phyloP scores from a whole-genome alignment of 2,888 invertebrate species.

The Drosophila atripex region DNA sequence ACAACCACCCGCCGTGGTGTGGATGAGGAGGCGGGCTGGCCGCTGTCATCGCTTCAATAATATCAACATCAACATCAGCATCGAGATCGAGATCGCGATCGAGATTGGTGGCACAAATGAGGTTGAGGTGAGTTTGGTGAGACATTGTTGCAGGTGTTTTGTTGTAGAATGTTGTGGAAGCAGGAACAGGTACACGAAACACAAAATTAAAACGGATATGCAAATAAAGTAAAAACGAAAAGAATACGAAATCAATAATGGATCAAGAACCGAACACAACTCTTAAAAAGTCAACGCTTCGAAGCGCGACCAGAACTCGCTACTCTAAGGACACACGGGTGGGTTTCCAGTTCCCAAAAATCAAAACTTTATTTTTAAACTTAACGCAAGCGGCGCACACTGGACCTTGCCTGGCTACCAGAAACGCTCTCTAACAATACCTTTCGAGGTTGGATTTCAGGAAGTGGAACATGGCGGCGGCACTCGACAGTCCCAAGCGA shows the following conservation, averaged over 20 bases:
- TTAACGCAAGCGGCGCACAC: slow-evolving; percentile 72
- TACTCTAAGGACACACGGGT: slow-evolving; percentile 55
- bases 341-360: slow-evolving; percentile 42
- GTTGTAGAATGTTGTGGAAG: slow-evolving; percentile 55
- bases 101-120: slow-evolving; percentile 36
- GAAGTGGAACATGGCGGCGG: slow-evolving; percentile 85
- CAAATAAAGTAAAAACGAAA: slow-evolving; percentile 69
- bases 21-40: slow-evolving; percentile 70
- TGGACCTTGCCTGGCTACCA: slow-evolving; percentile 21
- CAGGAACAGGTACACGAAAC: slow-evolving; percentile 76
- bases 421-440: slow-evolving; percentile 75
- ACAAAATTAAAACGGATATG: slow-evolving; percentile 70
- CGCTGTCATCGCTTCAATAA: slow-evolving; percentile 57
- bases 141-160: slow-evolving; percentile 46
- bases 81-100: slow-evolving; percentile 30
- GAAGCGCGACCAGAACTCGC: slow-evolving; percentile 55
- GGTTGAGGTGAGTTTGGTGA: slow-evolving; percentile 41
- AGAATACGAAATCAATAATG: slow-evolving; percentile 39
- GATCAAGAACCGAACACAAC: slow-evolving; percentile 52
- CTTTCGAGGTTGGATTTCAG: slow-evolving; percentile 79
- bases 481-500: slow-evolving; percentile 87
- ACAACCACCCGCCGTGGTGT: slow-evolving; percentile 71
- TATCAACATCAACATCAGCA: slow-evolving; percentile 26
- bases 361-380: slow-evolving; percentile 28
- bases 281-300: slow-evolving; percentile 41